Conservation (phyloP, 2,113 vertebrate species). For the Ciconia maguari region DNA sequence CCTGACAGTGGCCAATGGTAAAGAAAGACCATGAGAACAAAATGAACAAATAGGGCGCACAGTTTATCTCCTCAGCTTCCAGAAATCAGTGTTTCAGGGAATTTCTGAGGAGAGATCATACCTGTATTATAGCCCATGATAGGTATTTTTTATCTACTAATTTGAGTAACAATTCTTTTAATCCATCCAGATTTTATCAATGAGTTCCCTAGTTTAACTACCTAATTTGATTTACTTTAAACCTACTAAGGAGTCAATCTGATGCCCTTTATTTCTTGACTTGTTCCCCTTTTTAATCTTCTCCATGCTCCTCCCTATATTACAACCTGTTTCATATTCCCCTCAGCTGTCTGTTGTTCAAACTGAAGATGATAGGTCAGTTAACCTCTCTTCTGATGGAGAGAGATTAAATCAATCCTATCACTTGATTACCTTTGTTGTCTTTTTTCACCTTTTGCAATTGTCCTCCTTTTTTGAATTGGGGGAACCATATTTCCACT, state of each 20-base stretch:
- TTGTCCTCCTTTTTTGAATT: background rate
- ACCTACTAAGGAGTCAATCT: background rate
- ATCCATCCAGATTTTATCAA: background rate
- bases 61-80: background rate
- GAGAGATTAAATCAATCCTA: conserved; percentile 25
- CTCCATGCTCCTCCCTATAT: background rate
- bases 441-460: background rate
- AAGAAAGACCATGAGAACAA: background rate
- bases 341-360: background rate
- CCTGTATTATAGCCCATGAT: background rate
- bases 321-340: background rate
- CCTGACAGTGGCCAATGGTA: background rate
- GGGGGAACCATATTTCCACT: background rate
- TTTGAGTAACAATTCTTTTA: background rate
- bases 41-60: background rate
- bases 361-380: background rate
- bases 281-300: background rate
- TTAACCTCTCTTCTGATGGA: background rate
- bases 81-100: background rate
- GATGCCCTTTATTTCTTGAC: background rate
- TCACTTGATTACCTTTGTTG: conserved; percentile 9
- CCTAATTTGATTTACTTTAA: background rate
- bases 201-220: background rate
- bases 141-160: background rate
- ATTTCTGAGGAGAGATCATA: background rate